Conservation (phyloP, 2,797 vertebrate species). For the Cirrhinus molitorella region DNA sequence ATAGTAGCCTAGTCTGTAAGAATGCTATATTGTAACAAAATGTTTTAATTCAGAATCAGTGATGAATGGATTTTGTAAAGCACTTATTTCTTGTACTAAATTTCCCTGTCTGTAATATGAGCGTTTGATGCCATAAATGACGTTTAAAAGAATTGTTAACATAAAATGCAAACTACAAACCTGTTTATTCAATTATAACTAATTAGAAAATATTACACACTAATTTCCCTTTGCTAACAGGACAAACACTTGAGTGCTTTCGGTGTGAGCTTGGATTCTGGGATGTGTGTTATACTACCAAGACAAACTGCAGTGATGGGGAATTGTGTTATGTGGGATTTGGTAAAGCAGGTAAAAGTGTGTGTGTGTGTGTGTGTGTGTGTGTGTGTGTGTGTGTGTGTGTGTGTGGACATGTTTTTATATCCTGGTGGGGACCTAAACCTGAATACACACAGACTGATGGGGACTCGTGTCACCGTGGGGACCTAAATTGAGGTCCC, state of each 20-base stretch:
- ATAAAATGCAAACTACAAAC: not conserved
- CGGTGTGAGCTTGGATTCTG: slow-evolving; percentile 60
- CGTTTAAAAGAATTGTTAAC: not conserved
- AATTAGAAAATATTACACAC: no score
- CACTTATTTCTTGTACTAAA: not conserved
- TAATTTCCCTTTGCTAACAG: not conserved
- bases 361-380: no score
- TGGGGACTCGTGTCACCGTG: no score
- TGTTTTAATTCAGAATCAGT: not conserved
- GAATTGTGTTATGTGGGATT: slow-evolving; percentile 55
- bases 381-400: no score
- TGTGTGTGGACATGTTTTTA: no score
- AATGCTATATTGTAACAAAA: not conserved
- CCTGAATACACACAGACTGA: no score
- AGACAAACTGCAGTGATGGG: slow-evolving; percentile 47
- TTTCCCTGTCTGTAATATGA: not conserved
- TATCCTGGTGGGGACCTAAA: no score
- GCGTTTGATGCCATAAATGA: not conserved
- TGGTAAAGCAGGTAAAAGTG: slow-evolving; percentile 55
- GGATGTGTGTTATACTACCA: slow-evolving; percentile 50
- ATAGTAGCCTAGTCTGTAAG: no score
- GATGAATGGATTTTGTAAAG: not conserved
- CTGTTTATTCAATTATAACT: not conserved
- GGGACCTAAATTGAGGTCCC: no score
- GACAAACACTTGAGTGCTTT: slow-evolving; percentile 54